These are phyloP conservation scores for Coranthus polyacanthus DNA, from an alignment of 2,797 vertebrate genomes.

Conservation along the genomic window DNA sequence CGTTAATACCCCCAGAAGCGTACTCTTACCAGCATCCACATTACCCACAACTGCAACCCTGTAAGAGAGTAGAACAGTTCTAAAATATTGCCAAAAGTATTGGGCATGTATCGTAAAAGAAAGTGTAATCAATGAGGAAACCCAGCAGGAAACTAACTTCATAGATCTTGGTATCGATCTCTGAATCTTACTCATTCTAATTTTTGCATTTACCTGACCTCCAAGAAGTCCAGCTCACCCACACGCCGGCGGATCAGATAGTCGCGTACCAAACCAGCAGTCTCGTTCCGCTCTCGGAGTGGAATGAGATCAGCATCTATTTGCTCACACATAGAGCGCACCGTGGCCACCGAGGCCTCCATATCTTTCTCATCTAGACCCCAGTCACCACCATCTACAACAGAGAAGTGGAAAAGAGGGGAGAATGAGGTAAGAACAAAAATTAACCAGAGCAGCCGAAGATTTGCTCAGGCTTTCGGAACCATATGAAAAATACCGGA, in stretches of 20 bases:
- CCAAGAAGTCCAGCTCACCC: conserved; percentile 98
- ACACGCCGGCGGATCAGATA: conserved; percentile 95
- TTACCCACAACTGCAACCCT: conserved; percentile 99
- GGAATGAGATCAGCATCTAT: conserved; percentile 94
- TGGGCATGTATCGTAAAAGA: not conserved
- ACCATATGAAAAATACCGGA: too few relatives aligned
- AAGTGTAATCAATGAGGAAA: not conserved
- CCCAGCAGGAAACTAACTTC: not conserved
- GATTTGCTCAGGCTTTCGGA: not conserved
- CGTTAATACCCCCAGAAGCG: conserved; percentile 94
- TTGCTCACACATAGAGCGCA: conserved; percentile 96
- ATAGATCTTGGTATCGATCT: not conserved
- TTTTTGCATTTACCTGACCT: conserved; percentile 92
- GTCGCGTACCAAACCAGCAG: conserved; percentile 92
- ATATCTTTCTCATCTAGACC: conserved; percentile 95
- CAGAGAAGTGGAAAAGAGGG: not conserved
- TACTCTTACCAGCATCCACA: conserved; percentile 98
- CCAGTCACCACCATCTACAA: conserved; percentile 94
- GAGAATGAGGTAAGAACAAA: conserved; percentile 5
- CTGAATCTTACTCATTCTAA: not conserved
- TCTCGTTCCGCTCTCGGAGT: conserved; percentile 92
- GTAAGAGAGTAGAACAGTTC: conserved; percentile 7
- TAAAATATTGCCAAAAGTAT: conserved; percentile 5
- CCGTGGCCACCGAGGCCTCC: conserved; percentile 95
- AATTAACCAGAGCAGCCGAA: too few relatives aligned